phyloP scores from a whole-genome alignment of 2,888 invertebrate species.

The Cactoblastis cactorum region DNA sequence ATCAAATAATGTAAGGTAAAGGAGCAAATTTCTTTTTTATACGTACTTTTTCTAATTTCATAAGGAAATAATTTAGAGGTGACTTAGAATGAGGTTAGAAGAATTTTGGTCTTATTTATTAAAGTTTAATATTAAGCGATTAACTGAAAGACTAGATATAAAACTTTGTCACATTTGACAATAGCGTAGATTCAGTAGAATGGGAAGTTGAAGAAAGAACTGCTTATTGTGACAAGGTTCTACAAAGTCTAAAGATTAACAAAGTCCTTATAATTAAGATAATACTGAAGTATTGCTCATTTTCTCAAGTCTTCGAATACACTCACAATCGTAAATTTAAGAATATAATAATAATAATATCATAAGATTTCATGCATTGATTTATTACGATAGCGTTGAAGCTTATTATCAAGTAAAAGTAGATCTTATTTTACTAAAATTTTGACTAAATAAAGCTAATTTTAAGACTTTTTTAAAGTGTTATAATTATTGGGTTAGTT shows the following conservation, averaged over 20 bases:
- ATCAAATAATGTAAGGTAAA: too few species aligned
- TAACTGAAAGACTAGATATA: background rate
- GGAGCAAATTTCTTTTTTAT: too few species aligned
- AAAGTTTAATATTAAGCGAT: too few species aligned
- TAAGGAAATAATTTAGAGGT: too few species aligned
- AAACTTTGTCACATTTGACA: background rate
- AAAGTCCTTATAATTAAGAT: background rate
- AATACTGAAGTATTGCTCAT: conserved; percentile 11
- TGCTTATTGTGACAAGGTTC: conserved; percentile 1
- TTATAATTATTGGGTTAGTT: background rate
- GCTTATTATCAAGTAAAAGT: background rate
- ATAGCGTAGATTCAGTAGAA: background rate
- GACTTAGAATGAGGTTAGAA: too few species aligned
- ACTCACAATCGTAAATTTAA: conserved; percentile 8
- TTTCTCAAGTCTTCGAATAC: conserved; percentile 13
- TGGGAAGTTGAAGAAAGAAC: background rate
- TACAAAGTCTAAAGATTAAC: conserved; percentile 9
- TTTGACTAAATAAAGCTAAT: conserved; percentile 16
- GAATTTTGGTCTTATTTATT: too few species aligned
- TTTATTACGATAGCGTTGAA: background rate
- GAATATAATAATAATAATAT: conserved; percentile 3
- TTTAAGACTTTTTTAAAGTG: background rate
- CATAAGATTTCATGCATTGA: conserved; percentile 6
- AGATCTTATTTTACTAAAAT: background rate
- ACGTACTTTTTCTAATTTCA: too few species aligned